Evolutionary conservation across 2,888 invertebrate species (phyloP), one percentile per base, ranked within the genome.

Genomic region (Helicoverpa assulta): DNA sequence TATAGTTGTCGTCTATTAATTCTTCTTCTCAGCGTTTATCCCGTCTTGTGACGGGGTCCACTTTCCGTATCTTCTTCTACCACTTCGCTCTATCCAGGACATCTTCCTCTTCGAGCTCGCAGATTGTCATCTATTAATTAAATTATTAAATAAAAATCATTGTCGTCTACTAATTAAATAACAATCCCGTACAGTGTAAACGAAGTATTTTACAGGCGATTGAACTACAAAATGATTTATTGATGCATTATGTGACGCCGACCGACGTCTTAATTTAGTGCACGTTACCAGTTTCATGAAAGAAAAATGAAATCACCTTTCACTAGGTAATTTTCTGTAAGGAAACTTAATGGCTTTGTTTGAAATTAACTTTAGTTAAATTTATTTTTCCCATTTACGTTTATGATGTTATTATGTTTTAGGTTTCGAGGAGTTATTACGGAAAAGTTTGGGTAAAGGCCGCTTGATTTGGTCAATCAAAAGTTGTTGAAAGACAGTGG

Each of bases 221-320:
- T 83, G 85, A 81, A 83, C 81, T 82, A 82, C 78, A 76, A 69
- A 87, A 89, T 91, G 88, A 91, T 86, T 89, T 90, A 91, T 90
- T 80, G 89, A 82, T 78, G 83, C 85, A 86, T 91, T 89, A 89
- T 89, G 86, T 89, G 82, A 82, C 82, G 70, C 61, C 81, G 84
- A 90, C 87, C 81, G 84, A 90, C 87, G 86, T 86, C 91, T 91
- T 90, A 89, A 91, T 90, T 91, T 90, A 76, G 74, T 71, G 80
- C 85, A 85, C 83, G 82, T 82, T 80, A 85, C 80, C 64, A n/a
- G 5, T 68, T 55, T 75, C 61, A 61, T 60, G 50, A 52, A 55
- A 43, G 62, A 70, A 72, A 73, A 69, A 55, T 51, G 55, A 74
- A 76, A 79, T 18, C 50, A 26, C 77, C 60, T 73, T 76, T 67